These are phyloP conservation scores for Macrosiphum euphorbiae DNA, from an alignment of 2,888 invertebrate species.

Conservation along the genomic window DNA sequence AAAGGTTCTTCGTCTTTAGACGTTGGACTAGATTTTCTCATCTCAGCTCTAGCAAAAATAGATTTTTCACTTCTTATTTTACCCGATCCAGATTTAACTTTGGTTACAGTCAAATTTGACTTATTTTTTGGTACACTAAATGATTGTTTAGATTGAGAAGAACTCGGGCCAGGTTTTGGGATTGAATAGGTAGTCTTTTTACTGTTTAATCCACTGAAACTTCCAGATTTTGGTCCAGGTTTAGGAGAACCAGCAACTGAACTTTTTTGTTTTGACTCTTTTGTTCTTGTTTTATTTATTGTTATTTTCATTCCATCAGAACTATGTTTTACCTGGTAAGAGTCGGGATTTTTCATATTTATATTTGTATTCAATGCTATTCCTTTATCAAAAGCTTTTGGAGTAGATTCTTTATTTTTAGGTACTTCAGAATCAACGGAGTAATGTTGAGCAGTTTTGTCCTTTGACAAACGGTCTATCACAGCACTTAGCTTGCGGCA, in stretches of 20 bases:
- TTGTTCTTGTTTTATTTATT: conserved; percentile 87
- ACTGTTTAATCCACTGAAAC: conserved; percentile 68
- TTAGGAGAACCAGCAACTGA: conserved; percentile 62
- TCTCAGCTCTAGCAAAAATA: conserved; percentile 62
- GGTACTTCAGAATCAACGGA: conserved; percentile 71
- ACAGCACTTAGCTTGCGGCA: conserved; percentile 81
- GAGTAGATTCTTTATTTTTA: conserved; percentile 67
- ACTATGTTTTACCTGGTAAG: conserved; percentile 91
- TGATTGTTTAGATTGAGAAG: conserved; percentile 59
- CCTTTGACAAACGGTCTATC: conserved; percentile 80
- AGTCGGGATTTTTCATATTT: conserved; percentile 77
- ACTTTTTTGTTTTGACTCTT: conserved; percentile 75
- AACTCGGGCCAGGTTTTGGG: conserved; percentile 45
- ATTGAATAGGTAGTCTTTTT: conserved; percentile 53
- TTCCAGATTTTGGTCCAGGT: conserved; percentile 64
- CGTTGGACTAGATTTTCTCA: conserved; percentile 67
- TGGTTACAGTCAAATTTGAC: conserved; percentile 59
- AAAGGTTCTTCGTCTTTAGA: conserved; percentile 66
- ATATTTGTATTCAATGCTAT: conserved; percentile 70
- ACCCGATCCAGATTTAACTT: conserved; percentile 68
- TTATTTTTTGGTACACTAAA: conserved; percentile 57
- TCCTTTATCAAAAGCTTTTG: conserved; percentile 69
- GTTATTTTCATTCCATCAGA: conserved; percentile 92
- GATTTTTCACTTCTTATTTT: conserved; percentile 66
- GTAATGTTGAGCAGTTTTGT: conserved; percentile 75